Percentiles rank a stretch among this genome's conserved stretches.
Evolutionary conservation across 2,888 invertebrate genomes (phyloP).

Genomic region (Mimachlamys varia): DNA sequence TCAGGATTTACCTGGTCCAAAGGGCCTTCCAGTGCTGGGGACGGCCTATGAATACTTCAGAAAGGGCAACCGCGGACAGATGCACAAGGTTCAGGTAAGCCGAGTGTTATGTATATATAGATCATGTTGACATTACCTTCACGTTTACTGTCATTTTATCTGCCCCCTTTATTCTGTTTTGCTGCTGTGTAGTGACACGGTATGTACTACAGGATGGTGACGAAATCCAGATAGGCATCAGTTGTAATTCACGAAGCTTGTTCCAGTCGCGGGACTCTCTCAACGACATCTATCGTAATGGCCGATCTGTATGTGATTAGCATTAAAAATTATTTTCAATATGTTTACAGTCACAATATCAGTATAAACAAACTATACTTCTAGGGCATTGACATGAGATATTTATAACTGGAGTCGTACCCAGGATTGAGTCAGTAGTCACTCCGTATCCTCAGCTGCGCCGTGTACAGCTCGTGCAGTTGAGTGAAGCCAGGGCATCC

Average conservation of each 20-base stretch:
- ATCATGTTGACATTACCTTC: background rate
- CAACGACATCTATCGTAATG: no score
- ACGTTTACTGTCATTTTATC: background rate
- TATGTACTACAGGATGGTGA: no score
- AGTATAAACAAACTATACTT: no score
- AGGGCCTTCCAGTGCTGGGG: conserved; percentile 76
- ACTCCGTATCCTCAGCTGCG: background rate
- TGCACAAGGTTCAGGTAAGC: conserved; percentile 78
- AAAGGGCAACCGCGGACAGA: conserved; percentile 75
- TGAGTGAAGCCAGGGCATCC: background rate
- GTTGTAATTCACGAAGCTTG: no score
- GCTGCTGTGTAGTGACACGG: no score
- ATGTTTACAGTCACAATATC: no score
- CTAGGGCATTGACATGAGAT: background rate
- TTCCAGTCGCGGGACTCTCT: no score
- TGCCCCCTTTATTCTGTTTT: conserved; percentile 28
- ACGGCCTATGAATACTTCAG: conserved; percentile 77
- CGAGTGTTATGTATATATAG: background rate
- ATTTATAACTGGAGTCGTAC: background rate
- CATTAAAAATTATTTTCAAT: no score
- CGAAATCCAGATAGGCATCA: no score
- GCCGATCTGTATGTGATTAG: no score
- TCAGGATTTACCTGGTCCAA: conserved; percentile 75
- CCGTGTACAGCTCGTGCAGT: background rate
- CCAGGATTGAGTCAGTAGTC: background rate